Base-by-base conservation (phyloP, 2,888 invertebrate species). In the Scaptomyza flava region DNA sequence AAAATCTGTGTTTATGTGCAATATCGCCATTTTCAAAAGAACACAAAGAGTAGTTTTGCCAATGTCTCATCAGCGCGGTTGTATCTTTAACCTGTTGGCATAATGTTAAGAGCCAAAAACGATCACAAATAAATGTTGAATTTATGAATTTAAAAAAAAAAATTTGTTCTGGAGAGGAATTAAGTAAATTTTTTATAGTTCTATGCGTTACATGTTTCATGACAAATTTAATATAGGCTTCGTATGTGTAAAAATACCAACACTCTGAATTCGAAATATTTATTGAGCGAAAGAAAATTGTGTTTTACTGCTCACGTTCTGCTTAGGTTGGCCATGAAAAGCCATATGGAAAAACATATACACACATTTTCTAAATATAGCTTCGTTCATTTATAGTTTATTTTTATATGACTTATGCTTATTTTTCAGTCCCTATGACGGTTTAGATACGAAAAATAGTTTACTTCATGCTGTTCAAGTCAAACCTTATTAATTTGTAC, bases 291-390 rank as follows among this genome's bases (percentile, higher is more conserved):
- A 50, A 34, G 46, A 46, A 52, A 63, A 67, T 54, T 70, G 47
- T 78, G 53, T 74, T 78, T 67, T 56, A 64, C 53, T 50, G 46
- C 47, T 59, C 46, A 61, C 20, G 23, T 20, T 48, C 8, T 65
- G 46, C 54, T 59, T 31, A 9, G 43, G 23, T 48, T 54, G 67
- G 56, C 64, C 62, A 30, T 60, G 75, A 65, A 65, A 63, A 57
- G 17, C 42, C n/a, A 20, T 47, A 53, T 36, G 27, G 61, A 48
- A 41, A 48, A 36, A 30, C 8, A 58, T 6, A 52, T 38, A 50
- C 12, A 48, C 36, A 76, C 27, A 38, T 45, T 62, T 50, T 72
- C 80, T 77, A 77, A 51, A 68, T 64, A 61, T 80, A 77, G 69
- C 68, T 47, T 47, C 4, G 30, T 66, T 63, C 27, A 66, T 41